Evolutionary conservation across 1,140 invertebrate species (phyloP).

Genomic region (Anastrepha ludens): DNA sequence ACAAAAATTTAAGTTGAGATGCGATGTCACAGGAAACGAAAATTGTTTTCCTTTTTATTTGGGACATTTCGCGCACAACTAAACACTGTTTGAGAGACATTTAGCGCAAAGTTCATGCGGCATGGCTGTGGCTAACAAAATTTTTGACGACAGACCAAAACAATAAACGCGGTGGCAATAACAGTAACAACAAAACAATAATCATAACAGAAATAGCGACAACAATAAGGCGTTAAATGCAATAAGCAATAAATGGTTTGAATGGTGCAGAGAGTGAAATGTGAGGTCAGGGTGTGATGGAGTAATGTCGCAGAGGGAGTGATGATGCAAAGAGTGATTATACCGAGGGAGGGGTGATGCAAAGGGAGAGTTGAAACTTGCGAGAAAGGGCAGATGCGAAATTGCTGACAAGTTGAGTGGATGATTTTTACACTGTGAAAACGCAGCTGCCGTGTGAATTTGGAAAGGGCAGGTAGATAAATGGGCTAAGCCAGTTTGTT

Average conservation of each 20-base stretch:
- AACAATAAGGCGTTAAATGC: constrained; percentile 52
- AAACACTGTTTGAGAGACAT: neutral
- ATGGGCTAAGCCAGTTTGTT: neutral
- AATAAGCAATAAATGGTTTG: constrained; percentile 29
- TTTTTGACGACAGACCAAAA: neutral
- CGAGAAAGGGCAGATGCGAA: neutral
- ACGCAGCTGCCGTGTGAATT: neutral
- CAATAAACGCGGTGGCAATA: constrained; percentile 38
- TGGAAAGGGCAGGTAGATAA: neutral
- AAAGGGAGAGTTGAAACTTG: too few relatives aligned
- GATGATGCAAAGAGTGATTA: neutral
- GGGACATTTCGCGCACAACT: constrained; percentile 32
- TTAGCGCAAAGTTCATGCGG: neutral
- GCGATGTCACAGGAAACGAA: neutral
- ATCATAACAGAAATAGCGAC: constrained; percentile 42
- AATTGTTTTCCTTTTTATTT: constrained; percentile 15
- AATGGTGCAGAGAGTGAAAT: neutral
- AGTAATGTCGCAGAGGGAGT: neutral
- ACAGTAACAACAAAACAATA: constrained; percentile 36
- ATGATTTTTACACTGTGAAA: neutral
- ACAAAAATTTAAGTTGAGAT: too few relatives aligned
- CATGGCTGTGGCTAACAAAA: neutral
- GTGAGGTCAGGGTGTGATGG: neutral
- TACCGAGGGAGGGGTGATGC: neutral
- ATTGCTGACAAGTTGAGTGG: neutral